Evolutionary conservation across 2,113 vertebrate species (phyloP).

Genomic region (Xenopus laevis): DNA sequence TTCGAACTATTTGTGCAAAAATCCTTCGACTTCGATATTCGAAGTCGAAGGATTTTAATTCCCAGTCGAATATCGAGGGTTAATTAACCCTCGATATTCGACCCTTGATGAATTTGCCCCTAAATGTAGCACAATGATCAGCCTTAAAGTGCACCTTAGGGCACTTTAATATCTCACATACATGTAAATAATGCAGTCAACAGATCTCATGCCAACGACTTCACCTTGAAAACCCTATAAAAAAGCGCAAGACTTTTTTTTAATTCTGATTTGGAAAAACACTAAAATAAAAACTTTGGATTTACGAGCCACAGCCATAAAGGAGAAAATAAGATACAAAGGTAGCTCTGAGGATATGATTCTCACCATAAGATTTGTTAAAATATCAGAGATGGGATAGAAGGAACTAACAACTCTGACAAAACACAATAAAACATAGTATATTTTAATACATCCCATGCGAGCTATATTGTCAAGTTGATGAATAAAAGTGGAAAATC

Average conservation of each 20-base stretch:
- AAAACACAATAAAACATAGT: constrained; percentile 40
- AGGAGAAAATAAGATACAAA: constrained; percentile 24
- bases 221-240: neutral
- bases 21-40: no score
- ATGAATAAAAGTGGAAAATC: constrained; percentile 37
- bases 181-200: no score
- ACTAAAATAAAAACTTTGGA: constrained; percentile 23
- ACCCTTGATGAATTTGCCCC: no score
- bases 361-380: constrained; percentile 21
- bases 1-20: no score
- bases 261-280: constrained; percentile 8
- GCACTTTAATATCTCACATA: no score
- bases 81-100: no score
- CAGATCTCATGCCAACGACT: neutral
- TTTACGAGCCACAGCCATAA: neutral
- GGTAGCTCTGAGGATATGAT: constrained; percentile 20
- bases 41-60: no score
- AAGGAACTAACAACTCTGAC: constrained; percentile 30
- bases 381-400: constrained; percentile 22
- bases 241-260: neutral
- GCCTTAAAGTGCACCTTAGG: no score
- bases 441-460: constrained; percentile 34
- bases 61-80: no score
- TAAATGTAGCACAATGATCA: no score
- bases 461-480: constrained; percentile 28